Conservation (phyloP, 2,797 vertebrate species). For the Gymnothorax reevesii region DNA sequence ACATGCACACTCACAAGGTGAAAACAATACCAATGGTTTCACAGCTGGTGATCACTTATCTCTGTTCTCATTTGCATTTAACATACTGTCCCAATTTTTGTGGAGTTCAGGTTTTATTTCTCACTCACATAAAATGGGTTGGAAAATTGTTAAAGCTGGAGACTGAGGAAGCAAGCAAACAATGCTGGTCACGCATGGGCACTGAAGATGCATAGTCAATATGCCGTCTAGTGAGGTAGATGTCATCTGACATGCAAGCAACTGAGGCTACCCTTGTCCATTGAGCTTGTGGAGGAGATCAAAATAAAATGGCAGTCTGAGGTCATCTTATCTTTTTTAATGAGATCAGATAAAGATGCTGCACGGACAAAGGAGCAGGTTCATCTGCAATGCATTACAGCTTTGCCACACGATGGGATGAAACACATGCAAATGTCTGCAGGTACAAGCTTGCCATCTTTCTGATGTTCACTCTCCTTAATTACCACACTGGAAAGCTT, state of each 20-base stretch:
- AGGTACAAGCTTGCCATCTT: slow-evolving; percentile 16
- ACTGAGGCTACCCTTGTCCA: background rate
- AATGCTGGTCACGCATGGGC: background rate
- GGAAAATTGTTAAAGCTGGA: background rate
- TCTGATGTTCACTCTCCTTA: slow-evolving; percentile 15
- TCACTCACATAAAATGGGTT: background rate
- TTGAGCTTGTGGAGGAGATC: background rate
- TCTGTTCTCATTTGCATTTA: no score
- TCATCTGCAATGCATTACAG: background rate
- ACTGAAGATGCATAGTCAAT: background rate
- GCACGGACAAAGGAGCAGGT: background rate
- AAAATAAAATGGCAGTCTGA: background rate
- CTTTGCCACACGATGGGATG: background rate
- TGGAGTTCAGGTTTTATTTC: no score
- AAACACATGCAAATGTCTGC: slow-evolving; percentile 15
- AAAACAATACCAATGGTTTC: no score
- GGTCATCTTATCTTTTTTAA: slow-evolving; percentile 10
- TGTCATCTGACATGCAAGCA: background rate
- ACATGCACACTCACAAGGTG: no score
- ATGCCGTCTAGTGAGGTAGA: background rate
- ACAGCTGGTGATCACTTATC: no score
- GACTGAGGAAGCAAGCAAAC: background rate
- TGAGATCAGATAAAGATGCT: background rate
- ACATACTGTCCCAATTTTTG: no score
- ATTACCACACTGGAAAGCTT: slow-evolving; percentile 6